Conservation (phyloP, 1,140 invertebrate genomes). For the Atopsyche davidsoni region DNA sequence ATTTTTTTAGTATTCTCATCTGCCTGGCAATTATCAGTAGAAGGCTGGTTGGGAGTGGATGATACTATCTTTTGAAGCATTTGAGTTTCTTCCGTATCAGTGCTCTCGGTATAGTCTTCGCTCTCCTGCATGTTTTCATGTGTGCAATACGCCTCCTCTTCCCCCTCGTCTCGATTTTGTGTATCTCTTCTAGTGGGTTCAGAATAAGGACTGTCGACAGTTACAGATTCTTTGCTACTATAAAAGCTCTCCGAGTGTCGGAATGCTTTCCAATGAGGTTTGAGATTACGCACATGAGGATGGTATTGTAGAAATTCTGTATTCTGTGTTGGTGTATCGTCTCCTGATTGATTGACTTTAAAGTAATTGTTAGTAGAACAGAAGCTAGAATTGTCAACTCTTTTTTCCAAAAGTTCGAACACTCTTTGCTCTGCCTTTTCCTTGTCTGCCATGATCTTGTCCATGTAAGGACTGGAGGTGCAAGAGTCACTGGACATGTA, state of each 20-base stretch:
- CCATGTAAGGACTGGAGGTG: slow-evolving; percentile 11
- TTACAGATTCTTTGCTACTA: slow-evolving; percentile 24
- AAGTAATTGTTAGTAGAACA: slow-evolving; percentile 61
- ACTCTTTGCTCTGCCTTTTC: slow-evolving; percentile 57
- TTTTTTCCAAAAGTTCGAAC: slow-evolving; percentile 67
- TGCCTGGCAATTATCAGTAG: slow-evolving; percentile 3
- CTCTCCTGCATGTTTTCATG: slow-evolving; percentile 3
- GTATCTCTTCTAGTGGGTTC: not conserved
- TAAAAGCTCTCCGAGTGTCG: slow-evolving; percentile 17
- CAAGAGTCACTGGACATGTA: slow-evolving; percentile 32
- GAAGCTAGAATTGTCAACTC: slow-evolving; percentile 63
- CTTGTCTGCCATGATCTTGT: slow-evolving; percentile 32
- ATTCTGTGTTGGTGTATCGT: slow-evolving; percentile 41
- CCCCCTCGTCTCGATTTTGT: slow-evolving; percentile 8
- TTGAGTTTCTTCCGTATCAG: slow-evolving; percentile 22
- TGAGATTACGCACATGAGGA: slow-evolving; percentile 40
- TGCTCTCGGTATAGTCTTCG: slow-evolving; percentile 19
- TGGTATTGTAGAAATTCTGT: slow-evolving; percentile 35
- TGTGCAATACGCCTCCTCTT: not conserved
- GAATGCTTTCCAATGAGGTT: slow-evolving; percentile 25
- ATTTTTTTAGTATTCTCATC: slow-evolving; percentile 19
- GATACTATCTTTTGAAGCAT: slow-evolving; percentile 12
- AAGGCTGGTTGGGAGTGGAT: slow-evolving; percentile 23
- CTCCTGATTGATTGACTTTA: slow-evolving; percentile 47
- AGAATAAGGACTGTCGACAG: not conserved